Base-by-base conservation (phyloP, 2,888 invertebrate genomes). In the Drosophila colorata region DNA sequence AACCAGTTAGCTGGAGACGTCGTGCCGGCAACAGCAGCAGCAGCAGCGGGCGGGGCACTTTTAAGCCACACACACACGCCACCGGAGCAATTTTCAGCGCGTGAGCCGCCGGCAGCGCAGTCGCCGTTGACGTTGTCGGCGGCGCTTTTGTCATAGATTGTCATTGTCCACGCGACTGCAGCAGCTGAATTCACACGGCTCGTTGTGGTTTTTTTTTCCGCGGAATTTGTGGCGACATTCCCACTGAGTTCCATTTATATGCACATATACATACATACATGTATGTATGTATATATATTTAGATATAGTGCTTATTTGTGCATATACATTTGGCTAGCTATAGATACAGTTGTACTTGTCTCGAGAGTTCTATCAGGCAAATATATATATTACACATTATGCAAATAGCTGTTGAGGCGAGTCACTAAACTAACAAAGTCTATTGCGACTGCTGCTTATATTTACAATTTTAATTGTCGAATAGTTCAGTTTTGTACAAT, bases 151-250 rank as follows among this genome's bases (percentile, higher is more conserved):
- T 80, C 81, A 85, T 69, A 83, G 88, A 82, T 77, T 74, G 88
- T 68, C 84, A 68, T 69, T 74, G 79, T 73, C 78, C 88, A 83
- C 84, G 83, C 83, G 88, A 88, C 83, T 86, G 88, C 77, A 70
- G 57, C 80, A 84, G 88, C 80, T 84, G 88, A 84, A 53, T 88
- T 84, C 88, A 84, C 83, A 84, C 88, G 88, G 56, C 69, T 71
- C 71, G 71, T 78, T 87, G 85, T 74, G 78, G 87, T 56, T 80
- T 55, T 65, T 55, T 69, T 68, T 70, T 83, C 60, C 76, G 65
- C 60, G 80, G 87, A 88, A 85, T 84, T 80, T 43, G 71, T 46
- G 67, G 72, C 88, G 88, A 85, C 88, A 85, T 85, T 85, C 85
- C 89, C 87, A 69, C 43, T 59, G 63, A 87, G 71, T 72, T 59